Evolutionary conservation across 2,797 vertebrate species (phyloP).

Genomic region (Lophura swinhoii): DNA sequence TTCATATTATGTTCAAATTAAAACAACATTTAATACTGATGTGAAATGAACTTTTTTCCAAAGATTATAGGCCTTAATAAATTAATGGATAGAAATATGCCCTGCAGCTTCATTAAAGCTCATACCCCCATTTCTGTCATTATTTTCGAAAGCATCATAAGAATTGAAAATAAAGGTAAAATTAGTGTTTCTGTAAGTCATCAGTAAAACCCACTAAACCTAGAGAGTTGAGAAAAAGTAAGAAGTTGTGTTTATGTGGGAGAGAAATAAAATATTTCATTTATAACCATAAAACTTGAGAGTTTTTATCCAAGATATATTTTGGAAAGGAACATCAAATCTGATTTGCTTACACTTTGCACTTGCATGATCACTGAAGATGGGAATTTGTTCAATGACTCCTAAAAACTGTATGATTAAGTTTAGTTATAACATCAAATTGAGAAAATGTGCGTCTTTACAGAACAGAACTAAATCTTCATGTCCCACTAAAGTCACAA

Average conservation of each 20-base stretch:
- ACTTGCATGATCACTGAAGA: slow-evolving; percentile 63
- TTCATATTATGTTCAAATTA: slow-evolving; percentile 17
- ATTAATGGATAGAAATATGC: not conserved
- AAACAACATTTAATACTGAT: slow-evolving; percentile 27
- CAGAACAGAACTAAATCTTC: slow-evolving; percentile 58
- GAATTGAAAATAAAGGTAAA: slow-evolving; percentile 10
- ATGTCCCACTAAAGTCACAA: slow-evolving; percentile 76
- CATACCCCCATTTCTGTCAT: slow-evolving; percentile 2
- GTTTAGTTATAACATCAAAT: slow-evolving; percentile 31
- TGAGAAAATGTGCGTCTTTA: slow-evolving; percentile 38
- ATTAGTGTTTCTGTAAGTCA: slow-evolving; percentile 32
- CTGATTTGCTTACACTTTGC: slow-evolving; percentile 44
- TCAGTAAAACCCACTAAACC: slow-evolving; percentile 33
- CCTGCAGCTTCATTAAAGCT: slow-evolving; percentile 38
- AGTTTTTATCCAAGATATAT: slow-evolving; percentile 12
- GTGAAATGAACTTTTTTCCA: slow-evolving; percentile 17
- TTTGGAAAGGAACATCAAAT: slow-evolving; percentile 20
- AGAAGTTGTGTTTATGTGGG: slow-evolving; percentile 32
- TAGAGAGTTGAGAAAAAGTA: slow-evolving; percentile 32
- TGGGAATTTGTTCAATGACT: slow-evolving; percentile 38
- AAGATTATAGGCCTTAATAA: not conserved
- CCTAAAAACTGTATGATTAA: slow-evolving; percentile 19
- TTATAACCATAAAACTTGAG: slow-evolving; percentile 40
- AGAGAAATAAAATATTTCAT: slow-evolving; percentile 48
- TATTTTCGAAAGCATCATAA: slow-evolving; percentile 3